Evolutionary conservation across 2,888 invertebrate species (phyloP).

Genomic region (Dolichomitus sp.): DNA sequence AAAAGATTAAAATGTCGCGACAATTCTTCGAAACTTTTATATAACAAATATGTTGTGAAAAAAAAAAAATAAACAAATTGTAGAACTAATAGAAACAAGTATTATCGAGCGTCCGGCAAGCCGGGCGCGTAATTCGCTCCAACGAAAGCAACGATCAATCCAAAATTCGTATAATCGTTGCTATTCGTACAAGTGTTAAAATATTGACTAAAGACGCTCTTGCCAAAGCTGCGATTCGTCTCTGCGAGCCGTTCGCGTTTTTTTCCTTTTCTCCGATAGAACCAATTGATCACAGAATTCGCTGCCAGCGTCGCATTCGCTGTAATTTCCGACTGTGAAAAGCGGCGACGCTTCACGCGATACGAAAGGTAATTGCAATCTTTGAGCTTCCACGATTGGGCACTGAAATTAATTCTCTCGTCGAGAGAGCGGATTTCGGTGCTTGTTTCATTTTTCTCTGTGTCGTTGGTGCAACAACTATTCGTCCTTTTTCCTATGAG

Average conservation of each 20-base stretch:
- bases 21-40: slow-evolving; percentile 29
- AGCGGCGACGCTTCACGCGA: neutral
- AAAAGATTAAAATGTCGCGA: slow-evolving; percentile 22
- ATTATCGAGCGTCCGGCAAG: slow-evolving; percentile 46
- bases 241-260: slow-evolving; percentile 11
- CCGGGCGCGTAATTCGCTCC: slow-evolving; percentile 10
- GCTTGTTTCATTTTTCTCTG: slow-evolving; percentile 23
- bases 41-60: slow-evolving; percentile 40
- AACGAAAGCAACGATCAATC: slow-evolving; percentile 10
- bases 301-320: slow-evolving; percentile 11
- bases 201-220: slow-evolving; percentile 58
- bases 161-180: neutral
- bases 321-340: neutral
- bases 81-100: slow-evolving; percentile 64
- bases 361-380: neutral
- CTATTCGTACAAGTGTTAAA: slow-evolving; percentile 4
- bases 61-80: slow-evolving; percentile 52
- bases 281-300: slow-evolving; percentile 50
- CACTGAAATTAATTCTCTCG: slow-evolving; percentile 8
- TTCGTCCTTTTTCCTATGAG: slow-evolving; percentile 7
- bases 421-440: neutral
- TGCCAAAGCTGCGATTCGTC: slow-evolving; percentile 25
- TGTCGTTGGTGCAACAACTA: slow-evolving; percentile 4
- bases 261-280: slow-evolving; percentile 52
- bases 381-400: neutral